A percentile compares a stretch with the other conserved stretches of the same genome.
These are phyloP conservation scores for Oncorhynchus gorbuscha DNA, from an alignment of 2,113 vertebrate genomes.

Conservation along the genomic window DNA sequence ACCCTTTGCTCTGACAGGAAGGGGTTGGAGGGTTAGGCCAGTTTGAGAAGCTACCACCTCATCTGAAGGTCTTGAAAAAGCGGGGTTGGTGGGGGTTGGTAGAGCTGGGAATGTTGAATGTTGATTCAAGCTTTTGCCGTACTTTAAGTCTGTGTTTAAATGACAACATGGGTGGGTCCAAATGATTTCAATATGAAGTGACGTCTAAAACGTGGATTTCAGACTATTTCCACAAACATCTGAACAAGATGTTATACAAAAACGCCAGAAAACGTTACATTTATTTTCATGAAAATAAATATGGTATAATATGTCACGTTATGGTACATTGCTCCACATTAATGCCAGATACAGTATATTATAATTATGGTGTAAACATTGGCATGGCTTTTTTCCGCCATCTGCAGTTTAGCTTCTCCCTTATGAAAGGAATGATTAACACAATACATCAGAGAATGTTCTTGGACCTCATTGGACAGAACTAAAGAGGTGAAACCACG, in stretches of 20 bases:
- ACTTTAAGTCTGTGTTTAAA: slow-evolving; percentile 8
- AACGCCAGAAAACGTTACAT: not conserved
- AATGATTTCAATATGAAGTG: not conserved
- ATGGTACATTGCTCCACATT: not conserved
- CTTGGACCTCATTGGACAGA: slow-evolving; percentile 15
- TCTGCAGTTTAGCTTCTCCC: slow-evolving; percentile 22
- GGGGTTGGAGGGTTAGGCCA: slow-evolving; percentile 48
- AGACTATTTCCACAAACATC: not conserved
- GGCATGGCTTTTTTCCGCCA: slow-evolving; percentile 3
- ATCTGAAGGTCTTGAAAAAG: slow-evolving; percentile 44
- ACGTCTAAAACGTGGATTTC: not conserved
- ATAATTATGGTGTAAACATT: slow-evolving; percentile 14
- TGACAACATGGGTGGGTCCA: not conserved
- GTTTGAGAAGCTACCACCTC: slow-evolving; percentile 53
- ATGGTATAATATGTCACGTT: not conserved
- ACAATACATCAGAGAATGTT: not conserved
- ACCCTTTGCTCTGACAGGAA: slow-evolving; percentile 33
- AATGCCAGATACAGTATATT: not conserved
- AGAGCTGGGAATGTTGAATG: not conserved
- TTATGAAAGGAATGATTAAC: slow-evolving; percentile 1
- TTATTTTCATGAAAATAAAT: not conserved
- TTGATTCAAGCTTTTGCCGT: slow-evolving; percentile 27
- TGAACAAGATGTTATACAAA: not conserved
- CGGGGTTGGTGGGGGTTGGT: not conserved
- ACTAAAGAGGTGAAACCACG: not conserved